These are phyloP conservation scores for Melozone crissalis DNA, from an alignment of 2,113 vertebrate species.

Conservation along the genomic window DNA sequence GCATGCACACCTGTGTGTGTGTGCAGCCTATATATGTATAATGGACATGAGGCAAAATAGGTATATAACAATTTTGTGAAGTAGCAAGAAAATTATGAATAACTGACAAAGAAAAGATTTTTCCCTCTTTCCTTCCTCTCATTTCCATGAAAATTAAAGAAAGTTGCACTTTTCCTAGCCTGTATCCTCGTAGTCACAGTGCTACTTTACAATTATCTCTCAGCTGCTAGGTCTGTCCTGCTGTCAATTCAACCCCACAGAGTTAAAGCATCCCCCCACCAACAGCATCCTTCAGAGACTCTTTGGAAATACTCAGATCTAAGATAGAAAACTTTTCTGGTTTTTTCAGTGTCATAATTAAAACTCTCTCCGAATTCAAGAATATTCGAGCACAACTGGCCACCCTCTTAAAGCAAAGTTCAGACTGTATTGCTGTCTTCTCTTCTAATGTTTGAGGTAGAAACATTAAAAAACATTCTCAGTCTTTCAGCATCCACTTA, in stretches of 20 bases:
- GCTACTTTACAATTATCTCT: background rate
- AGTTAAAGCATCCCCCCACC: background rate
- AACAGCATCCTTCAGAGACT: background rate
- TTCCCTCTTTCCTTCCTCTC: background rate
- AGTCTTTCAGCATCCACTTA: background rate
- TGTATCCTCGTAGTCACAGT: background rate
- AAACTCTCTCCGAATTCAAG: background rate
- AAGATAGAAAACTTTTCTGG: background rate
- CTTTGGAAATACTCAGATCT: background rate
- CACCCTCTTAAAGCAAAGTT: background rate
- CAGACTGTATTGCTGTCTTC: background rate
- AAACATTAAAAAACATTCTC: background rate
- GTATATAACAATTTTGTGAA: background rate
- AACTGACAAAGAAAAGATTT: background rate
- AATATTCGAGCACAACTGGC: background rate
- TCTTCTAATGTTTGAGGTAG: background rate
- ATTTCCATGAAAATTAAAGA: background rate
- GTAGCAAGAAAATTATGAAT: background rate
- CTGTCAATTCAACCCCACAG: background rate
- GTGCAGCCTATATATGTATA: too few species aligned
- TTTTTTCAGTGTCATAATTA: background rate
- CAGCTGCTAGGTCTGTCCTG: background rate
- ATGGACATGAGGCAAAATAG: background rate
- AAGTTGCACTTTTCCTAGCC: background rate
- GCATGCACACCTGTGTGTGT: background rate